Conservation (phyloP, 1,140 invertebrate species). For the Drosophila tropicalis region DNA sequence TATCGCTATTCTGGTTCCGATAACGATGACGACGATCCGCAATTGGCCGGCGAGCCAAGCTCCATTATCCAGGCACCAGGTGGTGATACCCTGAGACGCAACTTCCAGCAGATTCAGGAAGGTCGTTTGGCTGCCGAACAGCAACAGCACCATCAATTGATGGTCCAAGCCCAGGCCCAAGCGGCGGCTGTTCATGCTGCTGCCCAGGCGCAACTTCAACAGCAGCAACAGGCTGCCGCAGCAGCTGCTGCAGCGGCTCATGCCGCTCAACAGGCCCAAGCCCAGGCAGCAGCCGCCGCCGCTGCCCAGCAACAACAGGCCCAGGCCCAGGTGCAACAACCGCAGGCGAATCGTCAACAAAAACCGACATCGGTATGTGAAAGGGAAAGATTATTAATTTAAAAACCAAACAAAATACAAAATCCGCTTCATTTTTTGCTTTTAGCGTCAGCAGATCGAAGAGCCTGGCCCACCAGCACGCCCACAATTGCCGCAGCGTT, state of each 20-base stretch:
- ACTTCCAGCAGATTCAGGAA: constrained; percentile 99
- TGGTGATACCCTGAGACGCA: constrained; percentile 95
- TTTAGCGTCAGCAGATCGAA: constrained; percentile 84
- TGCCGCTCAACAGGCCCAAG: constrained; percentile 82
- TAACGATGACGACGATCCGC: constrained; percentile 94
- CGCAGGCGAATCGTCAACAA: constrained; percentile 82
- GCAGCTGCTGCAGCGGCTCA: constrained; percentile 81
- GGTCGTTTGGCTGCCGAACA: constrained; percentile 86
- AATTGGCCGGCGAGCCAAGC: constrained; percentile 93
- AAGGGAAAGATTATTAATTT: not conserved
- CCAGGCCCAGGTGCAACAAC: constrained; percentile 83
- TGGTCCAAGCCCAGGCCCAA: constrained; percentile 69
- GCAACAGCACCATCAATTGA: constrained; percentile 74
- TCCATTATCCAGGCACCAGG: constrained; percentile 95
- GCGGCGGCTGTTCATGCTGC: constrained; percentile 83
- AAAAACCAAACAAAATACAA: too few species aligned
- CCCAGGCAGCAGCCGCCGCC: constrained; percentile 67
- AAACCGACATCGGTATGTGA: constrained; percentile 77
- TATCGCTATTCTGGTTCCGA: constrained; percentile 94
- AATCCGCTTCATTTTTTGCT: not conserved
- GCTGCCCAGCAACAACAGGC: constrained; percentile 61
- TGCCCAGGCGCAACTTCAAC: constrained; percentile 82
- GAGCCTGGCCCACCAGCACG: constrained; percentile 93
- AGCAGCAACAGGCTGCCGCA: constrained; percentile 72
- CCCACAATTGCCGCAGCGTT: constrained; percentile 93